Evolutionary conservation across 2,888 invertebrate genomes (phyloP), one percentile per base, ranked within the genome.

Genomic region (Calliopum simillimum): DNA sequence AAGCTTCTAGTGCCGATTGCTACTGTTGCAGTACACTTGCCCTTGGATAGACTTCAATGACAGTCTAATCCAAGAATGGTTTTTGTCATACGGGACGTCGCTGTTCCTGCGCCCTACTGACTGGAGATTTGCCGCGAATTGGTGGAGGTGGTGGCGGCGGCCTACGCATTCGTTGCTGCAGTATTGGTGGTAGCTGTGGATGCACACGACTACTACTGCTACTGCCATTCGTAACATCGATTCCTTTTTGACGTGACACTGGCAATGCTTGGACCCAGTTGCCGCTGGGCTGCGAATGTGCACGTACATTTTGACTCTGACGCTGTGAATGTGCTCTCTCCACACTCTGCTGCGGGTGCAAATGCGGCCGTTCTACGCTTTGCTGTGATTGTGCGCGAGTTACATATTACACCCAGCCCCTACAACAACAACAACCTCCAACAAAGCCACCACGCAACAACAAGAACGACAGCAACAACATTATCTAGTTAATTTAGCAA

Each of bases 91-190:
- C 79, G 63, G 79, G 80, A 47, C 83, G 76, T 72, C 79, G 78
- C 53, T 80, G 79, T 55, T 78, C 79, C 58, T 76, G 53, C 44
- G 61, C 19, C 23, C 68, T 68, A 73, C 64, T 59, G 71, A 71
- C 3, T 23, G 74, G 71, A 12, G 75, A 70, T 53, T 70, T 21
- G 63, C 23, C 44, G 53, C 66, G 21, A 49, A 62, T 47, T 53
- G 91, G 90, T 74, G 89, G 85, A 11, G 93, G 92, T 68, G 92
- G 92, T 68, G 92, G 92, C 33, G 93, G 93, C 56, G 93, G 92
- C 81, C 90, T 90, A 68, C 92, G 88, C 75, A 91, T 88, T 49
- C 93, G 91, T 65, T 85, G 85, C 71, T 85, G 84, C 71, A 85
- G 73, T 72, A 84, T 84, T 4, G 85, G 81, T 19, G 83, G 83